These are phyloP conservation scores for Pseudochirops cupreus DNA, from an alignment of 2,797 vertebrate species.

Conservation along the genomic window DNA sequence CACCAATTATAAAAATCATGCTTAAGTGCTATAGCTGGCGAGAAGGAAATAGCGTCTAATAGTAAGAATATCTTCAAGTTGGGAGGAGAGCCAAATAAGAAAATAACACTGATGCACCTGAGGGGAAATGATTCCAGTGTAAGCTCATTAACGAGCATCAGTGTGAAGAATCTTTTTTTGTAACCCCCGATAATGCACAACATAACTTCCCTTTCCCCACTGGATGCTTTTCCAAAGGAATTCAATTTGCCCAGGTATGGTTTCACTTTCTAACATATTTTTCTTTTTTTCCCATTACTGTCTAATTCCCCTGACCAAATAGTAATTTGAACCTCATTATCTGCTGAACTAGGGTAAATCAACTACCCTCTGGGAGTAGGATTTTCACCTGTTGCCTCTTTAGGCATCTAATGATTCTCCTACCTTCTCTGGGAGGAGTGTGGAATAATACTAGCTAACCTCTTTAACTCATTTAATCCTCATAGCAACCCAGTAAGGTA, in stretches of 20 bases:
- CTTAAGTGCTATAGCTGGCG: constrained; percentile 8
- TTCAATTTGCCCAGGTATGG: constrained; percentile 35
- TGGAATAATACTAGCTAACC: background rate
- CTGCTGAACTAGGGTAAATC: constrained; percentile 13
- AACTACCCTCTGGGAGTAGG: constrained; percentile 15
- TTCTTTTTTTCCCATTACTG: constrained; percentile 2
- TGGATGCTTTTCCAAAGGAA: constrained; percentile 29
- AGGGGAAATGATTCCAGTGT: background rate
- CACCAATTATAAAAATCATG: constrained; percentile 4
- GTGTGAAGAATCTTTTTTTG: background rate
- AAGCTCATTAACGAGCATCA: background rate
- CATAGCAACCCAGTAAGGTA: background rate
- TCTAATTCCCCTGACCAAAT: constrained; percentile 27
- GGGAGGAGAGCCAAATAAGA: constrained; percentile 3
- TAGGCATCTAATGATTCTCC: background rate
- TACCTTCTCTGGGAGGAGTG: background rate
- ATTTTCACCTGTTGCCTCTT: constrained; percentile 27
- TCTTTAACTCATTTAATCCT: background rate
- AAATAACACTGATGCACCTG: background rate
- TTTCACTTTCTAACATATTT: constrained; percentile 15
- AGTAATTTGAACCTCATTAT: constrained; percentile 24
- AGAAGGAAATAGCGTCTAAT: constrained; percentile 1
- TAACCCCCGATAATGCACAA: constrained; percentile 23
- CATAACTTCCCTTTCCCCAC: background rate
- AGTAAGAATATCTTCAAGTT: constrained; percentile 4